Evolutionary conservation across 2,113 vertebrate species (phyloP).

Genomic region (Egretta garzetta): DNA sequence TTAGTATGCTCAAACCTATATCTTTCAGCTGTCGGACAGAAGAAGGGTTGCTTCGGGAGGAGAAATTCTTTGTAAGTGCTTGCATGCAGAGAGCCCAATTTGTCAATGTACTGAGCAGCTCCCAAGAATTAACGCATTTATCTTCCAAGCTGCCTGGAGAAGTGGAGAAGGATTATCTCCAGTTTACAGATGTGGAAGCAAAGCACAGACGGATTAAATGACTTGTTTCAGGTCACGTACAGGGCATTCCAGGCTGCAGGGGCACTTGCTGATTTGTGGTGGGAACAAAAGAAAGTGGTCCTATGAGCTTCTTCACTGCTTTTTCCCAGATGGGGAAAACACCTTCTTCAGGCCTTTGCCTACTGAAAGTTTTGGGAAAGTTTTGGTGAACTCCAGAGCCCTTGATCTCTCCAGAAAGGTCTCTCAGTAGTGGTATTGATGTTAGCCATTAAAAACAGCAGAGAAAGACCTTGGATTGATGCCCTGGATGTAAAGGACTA

Average conservation of each 20-base stretch:
- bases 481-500: not conserved
- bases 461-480: not conserved
- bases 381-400: not conserved
- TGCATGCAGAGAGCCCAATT: conserved; percentile 35
- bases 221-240: conserved; percentile 36
- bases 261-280: not conserved
- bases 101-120: conserved; percentile 48
- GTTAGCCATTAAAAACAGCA: not conserved
- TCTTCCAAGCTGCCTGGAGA: conserved; percentile 33
- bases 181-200: conserved; percentile 42
- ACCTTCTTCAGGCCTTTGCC: not conserved
- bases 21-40: conserved; percentile 62
- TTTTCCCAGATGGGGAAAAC: not conserved
- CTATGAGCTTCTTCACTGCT: not conserved
- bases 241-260: not conserved
- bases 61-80: not conserved
- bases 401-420: not conserved
- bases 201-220: conserved; percentile 26
- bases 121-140: conserved; percentile 38
- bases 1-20: conserved; percentile 57
- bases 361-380: not conserved
- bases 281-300: not conserved
- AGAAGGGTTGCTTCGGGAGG: not conserved
- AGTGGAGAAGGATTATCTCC: conserved; percentile 53
- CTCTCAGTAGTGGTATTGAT: not conserved